Percentiles rank a stretch among this genome's conserved stretches.
Conservation (phyloP, 2,888 invertebrate genomes). For the Trimorus sp. region DNA sequence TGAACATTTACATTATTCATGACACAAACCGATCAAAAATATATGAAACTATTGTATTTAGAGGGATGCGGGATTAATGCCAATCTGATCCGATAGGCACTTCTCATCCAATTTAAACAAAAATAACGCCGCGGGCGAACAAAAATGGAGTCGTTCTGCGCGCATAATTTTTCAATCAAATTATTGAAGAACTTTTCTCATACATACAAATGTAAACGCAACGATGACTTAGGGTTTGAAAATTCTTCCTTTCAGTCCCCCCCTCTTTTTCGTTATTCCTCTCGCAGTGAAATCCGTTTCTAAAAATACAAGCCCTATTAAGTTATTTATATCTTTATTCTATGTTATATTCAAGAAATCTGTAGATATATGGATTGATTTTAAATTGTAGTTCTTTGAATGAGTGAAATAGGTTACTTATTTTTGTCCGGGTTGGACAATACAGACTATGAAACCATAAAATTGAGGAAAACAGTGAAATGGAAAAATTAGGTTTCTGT, state of each 20-base stretch:
- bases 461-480: no score
- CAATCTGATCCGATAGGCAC: slow-evolving; percentile 5
- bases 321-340: no score
- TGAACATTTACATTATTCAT: slow-evolving; percentile 43
- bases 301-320: no score
- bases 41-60: slow-evolving; percentile 32
- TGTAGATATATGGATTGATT: no score
- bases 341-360: no score
- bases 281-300: no score
- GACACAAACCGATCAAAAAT: slow-evolving; percentile 11
- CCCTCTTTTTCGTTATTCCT: no score
- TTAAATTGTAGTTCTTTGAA: no score
- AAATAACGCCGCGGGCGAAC: slow-evolving; percentile 38
- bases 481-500: no score
- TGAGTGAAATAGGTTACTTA: no score
- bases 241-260: slow-evolving; percentile 1
- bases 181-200: slow-evolving; percentile 60
- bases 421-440: no score
- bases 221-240: slow-evolving; percentile 30
- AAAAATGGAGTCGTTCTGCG: slow-evolving; percentile 44
- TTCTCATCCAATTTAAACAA: slow-evolving; percentile 44
- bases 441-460: no score
- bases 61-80: slow-evolving; percentile 7
- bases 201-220: slow-evolving; percentile 57
- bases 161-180: slow-evolving; percentile 62